phyloP scores from a whole-genome alignment of 2,797 vertebrate genomes.

The Hydrophis major region DNA sequence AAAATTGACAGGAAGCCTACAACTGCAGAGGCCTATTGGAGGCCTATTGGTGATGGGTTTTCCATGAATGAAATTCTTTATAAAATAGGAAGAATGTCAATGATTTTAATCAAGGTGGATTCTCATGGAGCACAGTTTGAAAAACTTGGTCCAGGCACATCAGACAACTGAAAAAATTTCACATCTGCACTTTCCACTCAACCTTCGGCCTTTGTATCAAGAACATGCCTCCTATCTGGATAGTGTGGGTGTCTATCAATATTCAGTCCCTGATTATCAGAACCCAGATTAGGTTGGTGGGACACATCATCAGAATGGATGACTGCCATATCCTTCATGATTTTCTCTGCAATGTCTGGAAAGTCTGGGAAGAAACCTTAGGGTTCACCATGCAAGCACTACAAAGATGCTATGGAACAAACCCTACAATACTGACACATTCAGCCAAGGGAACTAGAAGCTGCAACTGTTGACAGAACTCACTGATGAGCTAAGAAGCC shows the following conservation, averaged over 20 bases:
- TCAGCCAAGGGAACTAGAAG: not conserved
- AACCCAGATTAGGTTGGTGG: not conserved
- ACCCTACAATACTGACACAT: not conserved
- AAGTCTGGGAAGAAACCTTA: not conserved
- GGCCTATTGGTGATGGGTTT: not conserved
- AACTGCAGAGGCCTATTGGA: not conserved
- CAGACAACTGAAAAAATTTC: not conserved
- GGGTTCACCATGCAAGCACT: not conserved
- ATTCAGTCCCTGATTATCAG: not conserved
- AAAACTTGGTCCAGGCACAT: not conserved
- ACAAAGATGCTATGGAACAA: not conserved
- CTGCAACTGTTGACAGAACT: not conserved
- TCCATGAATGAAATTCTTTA: not conserved
- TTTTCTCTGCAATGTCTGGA: not conserved
- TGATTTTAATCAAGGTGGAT: not conserved
- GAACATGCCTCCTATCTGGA: not conserved
- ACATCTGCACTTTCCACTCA: not conserved
- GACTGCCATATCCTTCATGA: not conserved
- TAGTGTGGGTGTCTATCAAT: not conserved
- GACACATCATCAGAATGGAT: not conserved
- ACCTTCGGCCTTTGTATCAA: not conserved
- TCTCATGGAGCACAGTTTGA: not conserved
- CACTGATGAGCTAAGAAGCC: not conserved
- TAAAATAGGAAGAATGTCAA: not conserved
- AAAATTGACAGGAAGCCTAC: slow-evolving; percentile 11